phyloP scores from a whole-genome alignment of 2,888 invertebrate genomes.

The Spisula subtruncata region DNA sequence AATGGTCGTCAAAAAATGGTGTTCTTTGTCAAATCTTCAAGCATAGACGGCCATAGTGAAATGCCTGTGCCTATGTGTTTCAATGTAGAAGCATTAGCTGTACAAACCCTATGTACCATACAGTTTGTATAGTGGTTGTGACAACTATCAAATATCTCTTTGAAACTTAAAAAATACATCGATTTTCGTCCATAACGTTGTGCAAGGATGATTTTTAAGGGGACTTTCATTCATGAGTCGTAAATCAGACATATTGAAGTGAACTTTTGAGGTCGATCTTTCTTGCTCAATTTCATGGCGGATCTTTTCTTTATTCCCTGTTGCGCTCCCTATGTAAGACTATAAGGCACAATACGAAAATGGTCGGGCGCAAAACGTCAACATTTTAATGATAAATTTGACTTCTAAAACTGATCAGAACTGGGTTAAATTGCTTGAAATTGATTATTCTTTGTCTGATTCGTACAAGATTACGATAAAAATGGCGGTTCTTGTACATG shows the following conservation, averaged over 20 bases:
- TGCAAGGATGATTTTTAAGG: slow-evolving; percentile 79
- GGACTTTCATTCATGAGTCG: slow-evolving; percentile 86
- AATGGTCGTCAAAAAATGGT: slow-evolving; percentile 27
- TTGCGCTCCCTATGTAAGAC: slow-evolving; percentile 53
- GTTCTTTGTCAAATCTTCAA: slow-evolving; percentile 61
- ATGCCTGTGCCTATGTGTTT: slow-evolving; percentile 60
- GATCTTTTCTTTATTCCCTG: slow-evolving; percentile 64
- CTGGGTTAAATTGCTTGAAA: slow-evolving; percentile 29
- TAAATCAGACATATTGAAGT: slow-evolving; percentile 80
- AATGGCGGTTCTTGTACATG: slow-evolving; percentile 72
- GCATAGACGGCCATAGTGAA: slow-evolving; percentile 72
- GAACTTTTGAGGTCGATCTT: slow-evolving; percentile 85
- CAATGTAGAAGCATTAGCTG: slow-evolving; percentile 70
- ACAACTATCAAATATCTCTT: slow-evolving; percentile 70
- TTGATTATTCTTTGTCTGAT: slow-evolving; percentile 65
- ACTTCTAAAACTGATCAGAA: slow-evolving; percentile 10
- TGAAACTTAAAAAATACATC: slow-evolving; percentile 55
- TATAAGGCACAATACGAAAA: slow-evolving; percentile 42
- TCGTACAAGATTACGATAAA: slow-evolving; percentile 40
- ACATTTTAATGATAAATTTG: background rate
- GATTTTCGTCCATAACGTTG: slow-evolving; percentile 56
- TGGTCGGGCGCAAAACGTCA: background rate
- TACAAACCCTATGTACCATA: slow-evolving; percentile 77
- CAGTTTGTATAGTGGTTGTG: slow-evolving; percentile 71
- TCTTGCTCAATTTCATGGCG: slow-evolving; percentile 79